These are phyloP conservation scores for Clarias gariepinus DNA, from an alignment of 2,113 vertebrate genomes.

Conservation along the genomic window DNA sequence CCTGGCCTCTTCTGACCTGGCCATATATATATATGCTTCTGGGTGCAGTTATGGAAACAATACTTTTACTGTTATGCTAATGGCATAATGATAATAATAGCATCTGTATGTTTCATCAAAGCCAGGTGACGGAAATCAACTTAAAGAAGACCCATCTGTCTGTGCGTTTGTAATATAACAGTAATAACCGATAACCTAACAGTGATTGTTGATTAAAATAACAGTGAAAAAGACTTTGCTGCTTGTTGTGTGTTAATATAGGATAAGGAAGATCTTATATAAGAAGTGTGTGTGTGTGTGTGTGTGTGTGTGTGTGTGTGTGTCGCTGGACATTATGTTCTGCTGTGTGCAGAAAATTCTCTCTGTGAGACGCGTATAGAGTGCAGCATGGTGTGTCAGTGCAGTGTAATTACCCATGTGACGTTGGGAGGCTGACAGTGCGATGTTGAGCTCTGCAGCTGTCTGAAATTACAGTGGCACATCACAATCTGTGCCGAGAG, in stretches of 20 bases:
- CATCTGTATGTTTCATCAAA: background rate
- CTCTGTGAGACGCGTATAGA: conserved; percentile 5
- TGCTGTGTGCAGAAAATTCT: background rate
- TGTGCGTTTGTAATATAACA: background rate
- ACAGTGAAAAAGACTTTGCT: background rate
- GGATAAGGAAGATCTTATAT: background rate
- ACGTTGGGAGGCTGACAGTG: conserved; percentile 2
- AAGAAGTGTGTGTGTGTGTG: background rate
- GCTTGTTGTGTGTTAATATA: background rate
- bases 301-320: background rate
- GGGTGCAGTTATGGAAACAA: background rate
- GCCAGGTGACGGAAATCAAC: background rate
- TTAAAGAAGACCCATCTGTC: background rate
- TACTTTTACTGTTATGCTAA: background rate
- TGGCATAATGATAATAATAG: no score
- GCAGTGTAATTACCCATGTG: conserved; percentile 42
- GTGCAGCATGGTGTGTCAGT: conserved; percentile 30
- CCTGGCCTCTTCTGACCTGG: no score
- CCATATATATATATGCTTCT: no score
- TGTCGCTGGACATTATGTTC: background rate
- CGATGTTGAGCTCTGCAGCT: conserved; percentile 30
- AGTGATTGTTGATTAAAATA: background rate
- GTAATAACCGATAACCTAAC: no score
- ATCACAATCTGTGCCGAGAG: conserved; percentile 17
- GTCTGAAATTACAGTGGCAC: conserved; percentile 30